phyloP scores from a whole-genome alignment of 2,888 invertebrate genomes.

The Shargacucullia verbasci region DNA sequence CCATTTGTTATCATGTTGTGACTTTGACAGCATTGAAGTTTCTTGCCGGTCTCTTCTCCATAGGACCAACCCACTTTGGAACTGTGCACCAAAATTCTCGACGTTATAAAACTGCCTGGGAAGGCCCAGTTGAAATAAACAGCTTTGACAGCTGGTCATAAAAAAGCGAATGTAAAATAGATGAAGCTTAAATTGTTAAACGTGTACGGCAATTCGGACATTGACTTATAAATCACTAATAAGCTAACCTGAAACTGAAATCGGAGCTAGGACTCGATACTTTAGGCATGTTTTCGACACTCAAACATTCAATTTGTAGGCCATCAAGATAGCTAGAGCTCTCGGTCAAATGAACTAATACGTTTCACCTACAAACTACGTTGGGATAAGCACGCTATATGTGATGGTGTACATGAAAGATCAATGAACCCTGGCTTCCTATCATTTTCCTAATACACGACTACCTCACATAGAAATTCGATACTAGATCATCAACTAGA shows the following conservation, averaged over 20 bases:
- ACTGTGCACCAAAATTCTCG: too few relatives aligned
- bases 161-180: neutral
- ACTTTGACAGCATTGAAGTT: conserved; percentile 6
- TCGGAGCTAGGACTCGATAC: neutral
- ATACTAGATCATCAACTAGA: too few relatives aligned
- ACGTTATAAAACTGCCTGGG: too few relatives aligned
- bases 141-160: conserved; percentile 3
- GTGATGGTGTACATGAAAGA: too few relatives aligned
- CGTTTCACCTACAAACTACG: too few relatives aligned
- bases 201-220: conserved; percentile 4
- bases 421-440: too few relatives aligned
- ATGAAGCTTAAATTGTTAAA: neutral
- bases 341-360: neutral
- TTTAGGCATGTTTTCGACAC: conserved; percentile 5
- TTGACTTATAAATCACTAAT: conserved; percentile 30
- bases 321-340: conserved; percentile 1
- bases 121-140: too few relatives aligned
- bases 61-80: too few relatives aligned
- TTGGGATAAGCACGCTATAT: too few relatives aligned
- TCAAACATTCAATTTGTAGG: conserved; percentile 2
- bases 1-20: conserved; percentile 1
- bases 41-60: too few relatives aligned
- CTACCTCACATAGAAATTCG: too few relatives aligned
- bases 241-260: conserved; percentile 7
- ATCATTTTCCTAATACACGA: too few relatives aligned